phyloP scores from a whole-genome alignment of 2,113 vertebrate species.

The Asarcornis scutulata region DNA sequence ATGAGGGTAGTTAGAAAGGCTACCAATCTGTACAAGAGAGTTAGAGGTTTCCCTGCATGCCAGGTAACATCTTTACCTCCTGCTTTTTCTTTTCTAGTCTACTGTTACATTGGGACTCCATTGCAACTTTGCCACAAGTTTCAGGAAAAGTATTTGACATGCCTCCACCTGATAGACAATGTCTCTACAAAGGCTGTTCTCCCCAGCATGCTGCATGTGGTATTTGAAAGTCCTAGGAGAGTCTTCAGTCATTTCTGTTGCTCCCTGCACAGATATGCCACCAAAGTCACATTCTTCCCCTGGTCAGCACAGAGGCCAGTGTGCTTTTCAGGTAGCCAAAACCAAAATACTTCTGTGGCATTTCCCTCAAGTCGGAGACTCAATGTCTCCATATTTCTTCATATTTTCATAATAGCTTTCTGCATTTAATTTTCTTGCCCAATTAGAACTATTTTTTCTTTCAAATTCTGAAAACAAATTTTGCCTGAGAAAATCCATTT shows the following conservation, averaged over 20 bases:
- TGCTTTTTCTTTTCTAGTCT: background rate
- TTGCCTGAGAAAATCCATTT: background rate
- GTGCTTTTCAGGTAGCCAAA: background rate
- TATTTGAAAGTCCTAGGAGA: background rate
- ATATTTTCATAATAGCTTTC: background rate
- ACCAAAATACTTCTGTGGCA: background rate
- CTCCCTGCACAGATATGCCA: background rate
- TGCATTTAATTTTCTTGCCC: background rate
- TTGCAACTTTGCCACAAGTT: background rate
- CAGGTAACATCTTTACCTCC: background rate
- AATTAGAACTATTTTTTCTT: background rate
- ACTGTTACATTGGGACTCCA: background rate
- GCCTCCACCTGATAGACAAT: background rate
- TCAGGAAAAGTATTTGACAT: background rate
- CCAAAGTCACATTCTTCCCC: background rate
- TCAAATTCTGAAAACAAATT: background rate
- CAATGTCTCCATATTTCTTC: background rate
- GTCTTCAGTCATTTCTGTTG: background rate
- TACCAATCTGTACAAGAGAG: background rate
- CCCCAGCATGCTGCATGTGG: fast-evolving
- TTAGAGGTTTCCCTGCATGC: background rate
- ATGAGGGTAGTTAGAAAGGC: background rate
- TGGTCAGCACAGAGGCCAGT: background rate
- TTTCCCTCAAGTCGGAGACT: background rate
- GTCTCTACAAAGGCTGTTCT: background rate